Evolutionary conservation across 92 coral and sea anemone species (phyloP), one percentile per base, ranked within the genome.

Genomic region (Zoanthus sansibaricus): DNA sequence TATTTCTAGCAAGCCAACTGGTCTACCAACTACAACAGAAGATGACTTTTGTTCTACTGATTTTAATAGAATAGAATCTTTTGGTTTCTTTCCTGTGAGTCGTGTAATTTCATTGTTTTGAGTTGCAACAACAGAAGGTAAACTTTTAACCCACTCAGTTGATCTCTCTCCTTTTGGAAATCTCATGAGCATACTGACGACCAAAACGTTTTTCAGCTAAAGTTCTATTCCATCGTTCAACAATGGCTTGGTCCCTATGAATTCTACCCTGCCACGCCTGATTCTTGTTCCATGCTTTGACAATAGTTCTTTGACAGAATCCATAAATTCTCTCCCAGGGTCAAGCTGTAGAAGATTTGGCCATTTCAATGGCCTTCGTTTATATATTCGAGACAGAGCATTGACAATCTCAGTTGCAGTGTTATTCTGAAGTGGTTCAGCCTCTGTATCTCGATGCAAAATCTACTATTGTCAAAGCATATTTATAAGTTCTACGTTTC

Each of bases 381-480:
- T 9, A 49, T 84, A 73, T 0, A 84, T 84, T 13, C 0, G 2
- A 0, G 16, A 17, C 0, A 73, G 45, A 3, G 74, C 88, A 2
- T 2, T 14, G 10, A 82, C 79, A 20, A 84, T 74, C 16, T 59
- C 88, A 3, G 2, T 32, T 3, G 79, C 31, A 1, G 32, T 12
- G n/a, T 84, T 84, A 0, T 72, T 1, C 0, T 71, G n/a, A 0
- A 84, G 17, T 25, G 25, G 25, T 25, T 25, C 25, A 25, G 25
- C 25, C 25, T 25, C 25, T 25, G 0, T 25, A 25, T 73, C 87
- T 1, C 0, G 13, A 7, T 10, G 64, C 64, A 7, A 56, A 0
- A 56, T 56, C 64, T 8, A 84, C 82, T 7, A 84, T 59, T 0
- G 77, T 71, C 0, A 84, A 31, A 11, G 88, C 88, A 17, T 73